Base-by-base conservation (phyloP, 37 sponge, comb jelly and placozoan genomes). In the Petrosia ficiformis region DNA sequence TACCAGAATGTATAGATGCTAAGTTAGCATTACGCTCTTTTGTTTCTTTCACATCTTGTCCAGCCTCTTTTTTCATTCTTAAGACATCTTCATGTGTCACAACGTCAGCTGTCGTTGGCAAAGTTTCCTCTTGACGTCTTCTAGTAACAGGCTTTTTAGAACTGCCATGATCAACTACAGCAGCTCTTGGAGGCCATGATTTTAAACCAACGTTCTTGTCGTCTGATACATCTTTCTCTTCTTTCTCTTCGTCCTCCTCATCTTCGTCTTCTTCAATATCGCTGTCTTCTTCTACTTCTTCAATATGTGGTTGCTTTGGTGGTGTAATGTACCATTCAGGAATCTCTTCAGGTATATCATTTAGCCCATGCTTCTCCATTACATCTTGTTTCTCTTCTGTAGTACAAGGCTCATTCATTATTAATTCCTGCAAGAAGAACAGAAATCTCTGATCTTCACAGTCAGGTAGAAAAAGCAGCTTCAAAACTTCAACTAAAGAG, bases 111-210 rank as follows among this genome's bases (percentile, higher is more conserved):
- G n/a, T n/a, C n/a, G n/a, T n/a, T n/a, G n/a, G n/a, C n/a, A n/a
- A n/a, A n/a, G n/a, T n/a, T n/a, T n/a, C n/a, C n/a, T n/a, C n/a
- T n/a, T n/a, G n/a, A n/a, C n/a, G n/a, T 48, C 54, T 48, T 14
- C 14, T 48, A 14, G 54, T 48, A 8, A 48, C 54, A 19, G 8
- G 54, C 14, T 14, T 48, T 19, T 14, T 48, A 48, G 14, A 19
- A 14, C 54, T 14, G 14, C 8, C 8, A 48, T 48, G 54, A 19
- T 8, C 8, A 48, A 14, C 54, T 19, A 14, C 8, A 22, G 74
- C 33, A 31, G 82, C 82, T 43, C 44, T 28, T n/a, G 82, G 82
- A 25, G 82, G 82, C 82, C 82, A 81, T 64, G 73, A 56, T 30
- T 36, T 81, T 31, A 81, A 65, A 4, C 65, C 65, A 68, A 22